These are phyloP conservation scores for Eutolmus rufibarbis DNA, from an alignment of 2,888 invertebrate genomes.

Conservation along the genomic window DNA sequence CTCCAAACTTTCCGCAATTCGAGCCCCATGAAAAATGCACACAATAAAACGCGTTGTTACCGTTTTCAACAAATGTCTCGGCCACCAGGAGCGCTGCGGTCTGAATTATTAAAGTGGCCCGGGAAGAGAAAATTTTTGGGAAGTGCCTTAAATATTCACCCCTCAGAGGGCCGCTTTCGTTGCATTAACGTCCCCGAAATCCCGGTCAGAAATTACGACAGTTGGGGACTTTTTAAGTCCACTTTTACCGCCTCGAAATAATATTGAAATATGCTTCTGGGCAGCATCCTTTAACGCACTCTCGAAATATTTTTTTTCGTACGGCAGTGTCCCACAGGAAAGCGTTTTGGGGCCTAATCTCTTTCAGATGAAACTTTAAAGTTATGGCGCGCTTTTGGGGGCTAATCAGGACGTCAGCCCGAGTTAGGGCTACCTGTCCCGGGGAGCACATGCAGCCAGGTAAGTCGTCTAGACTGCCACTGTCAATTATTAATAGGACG, in stretches of 20 bases:
- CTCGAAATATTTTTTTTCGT: not conserved
- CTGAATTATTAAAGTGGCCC: conserved; percentile 17
- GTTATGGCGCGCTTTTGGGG: not conserved
- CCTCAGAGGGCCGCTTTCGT: not conserved
- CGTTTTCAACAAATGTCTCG: not conserved
- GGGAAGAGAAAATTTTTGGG: not conserved
- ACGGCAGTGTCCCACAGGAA: not conserved
- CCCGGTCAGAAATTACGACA: conserved; percentile 25
- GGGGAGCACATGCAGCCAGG: not conserved
- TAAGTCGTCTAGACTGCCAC: conserved; percentile 26
- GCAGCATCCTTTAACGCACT: not conserved
- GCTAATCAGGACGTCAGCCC: not conserved
- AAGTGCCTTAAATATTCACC: conserved; percentile 24
- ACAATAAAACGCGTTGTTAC: not conserved
- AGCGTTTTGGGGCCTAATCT: not conserved
- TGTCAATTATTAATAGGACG: conserved; percentile 20
- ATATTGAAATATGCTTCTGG: conserved; percentile 27
- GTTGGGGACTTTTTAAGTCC: not conserved
- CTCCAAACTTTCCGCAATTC: conserved; percentile 20
- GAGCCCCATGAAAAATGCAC: not conserved
- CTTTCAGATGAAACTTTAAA: not conserved
- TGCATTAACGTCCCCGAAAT: conserved; percentile 13
- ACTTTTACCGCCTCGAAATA: conserved; percentile 6
- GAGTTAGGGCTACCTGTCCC: not conserved
- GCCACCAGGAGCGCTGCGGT: not conserved